Conservation (phyloP, 1,140 invertebrate species). For the Paracyclopina nana region DNA sequence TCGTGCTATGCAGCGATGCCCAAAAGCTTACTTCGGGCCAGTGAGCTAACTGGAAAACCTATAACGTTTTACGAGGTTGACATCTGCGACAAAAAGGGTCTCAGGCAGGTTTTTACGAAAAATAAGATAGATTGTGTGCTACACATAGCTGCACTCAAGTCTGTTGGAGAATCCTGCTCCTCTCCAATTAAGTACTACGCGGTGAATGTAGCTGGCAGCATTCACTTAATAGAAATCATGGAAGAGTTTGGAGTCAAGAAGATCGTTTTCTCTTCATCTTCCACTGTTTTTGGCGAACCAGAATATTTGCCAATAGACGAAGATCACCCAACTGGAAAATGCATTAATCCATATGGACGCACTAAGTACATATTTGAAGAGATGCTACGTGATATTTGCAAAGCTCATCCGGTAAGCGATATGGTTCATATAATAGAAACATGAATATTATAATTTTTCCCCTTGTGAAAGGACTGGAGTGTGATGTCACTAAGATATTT, state of each 20-base stretch:
- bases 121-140: conserved; percentile 75
- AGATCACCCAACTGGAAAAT: conserved; percentile 50
- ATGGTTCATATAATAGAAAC: too few species aligned
- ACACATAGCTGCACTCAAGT: conserved; percentile 94
- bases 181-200: conserved; percentile 71
- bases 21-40: conserved; percentile 51
- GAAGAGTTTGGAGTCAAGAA: conserved; percentile 46
- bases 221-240: conserved; percentile 79
- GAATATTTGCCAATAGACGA: conserved; percentile 65
- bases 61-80: conserved; percentile 56
- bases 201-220: conserved; percentile 77
- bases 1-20: neutral
- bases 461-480: neutral
- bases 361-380: conserved; percentile 96
- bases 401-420: conserved; percentile 46
- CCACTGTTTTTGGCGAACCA: conserved; percentile 82
- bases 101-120: neutral
- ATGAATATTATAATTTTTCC: too few species aligned
- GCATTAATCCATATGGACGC: conserved; percentile 90
- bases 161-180: conserved; percentile 84
- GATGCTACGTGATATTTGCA: conserved; percentile 72
- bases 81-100: conserved; percentile 37
- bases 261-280: conserved; percentile 80
- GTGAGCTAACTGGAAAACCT: conserved; percentile 53
- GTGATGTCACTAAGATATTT: conserved; percentile 67